Conservation (phyloP, 2,797 vertebrate genomes). For the Gephyroberyx darwinii region DNA sequence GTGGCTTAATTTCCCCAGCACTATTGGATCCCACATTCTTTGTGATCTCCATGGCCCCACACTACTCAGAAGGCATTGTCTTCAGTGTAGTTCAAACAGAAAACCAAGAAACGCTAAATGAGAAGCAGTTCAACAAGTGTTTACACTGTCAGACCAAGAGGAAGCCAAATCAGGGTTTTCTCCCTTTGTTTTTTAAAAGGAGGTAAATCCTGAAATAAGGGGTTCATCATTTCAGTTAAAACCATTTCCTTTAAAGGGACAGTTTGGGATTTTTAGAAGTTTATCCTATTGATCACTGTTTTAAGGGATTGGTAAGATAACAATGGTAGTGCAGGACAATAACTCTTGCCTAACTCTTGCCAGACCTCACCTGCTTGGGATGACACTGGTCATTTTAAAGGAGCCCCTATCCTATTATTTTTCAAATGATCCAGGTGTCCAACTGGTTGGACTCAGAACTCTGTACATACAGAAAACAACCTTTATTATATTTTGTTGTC, state of each 20-base stretch:
- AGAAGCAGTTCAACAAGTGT: constrained; percentile 12
- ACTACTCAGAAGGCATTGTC: constrained; percentile 25
- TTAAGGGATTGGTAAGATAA: neutral
- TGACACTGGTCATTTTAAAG: too few relatives aligned
- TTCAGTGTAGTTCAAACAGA: constrained; percentile 29
- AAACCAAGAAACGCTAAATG: constrained; percentile 27
- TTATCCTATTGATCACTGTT: neutral
- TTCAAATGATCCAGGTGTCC: neutral
- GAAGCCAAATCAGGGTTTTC: neutral
- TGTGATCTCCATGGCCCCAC: constrained; percentile 46
- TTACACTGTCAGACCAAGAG: constrained; percentile 7
- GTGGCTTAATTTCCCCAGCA: constrained; percentile 25
- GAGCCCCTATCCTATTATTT: neutral
- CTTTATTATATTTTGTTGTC: too few relatives aligned
- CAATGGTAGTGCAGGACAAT: neutral
- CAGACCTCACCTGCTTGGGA: too few relatives aligned
- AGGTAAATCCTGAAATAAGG: neutral
- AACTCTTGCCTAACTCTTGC: too few relatives aligned
- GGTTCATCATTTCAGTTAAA: too few relatives aligned
- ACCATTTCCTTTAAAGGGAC: too few relatives aligned
- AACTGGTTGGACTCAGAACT: neutral
- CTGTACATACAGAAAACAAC: too few relatives aligned
- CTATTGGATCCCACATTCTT: constrained; percentile 37
- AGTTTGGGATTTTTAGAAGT: neutral
- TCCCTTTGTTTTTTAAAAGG: neutral